Evolutionary conservation across 2,113 vertebrate species (phyloP).

Genomic region (Sigmodon hispidus): DNA sequence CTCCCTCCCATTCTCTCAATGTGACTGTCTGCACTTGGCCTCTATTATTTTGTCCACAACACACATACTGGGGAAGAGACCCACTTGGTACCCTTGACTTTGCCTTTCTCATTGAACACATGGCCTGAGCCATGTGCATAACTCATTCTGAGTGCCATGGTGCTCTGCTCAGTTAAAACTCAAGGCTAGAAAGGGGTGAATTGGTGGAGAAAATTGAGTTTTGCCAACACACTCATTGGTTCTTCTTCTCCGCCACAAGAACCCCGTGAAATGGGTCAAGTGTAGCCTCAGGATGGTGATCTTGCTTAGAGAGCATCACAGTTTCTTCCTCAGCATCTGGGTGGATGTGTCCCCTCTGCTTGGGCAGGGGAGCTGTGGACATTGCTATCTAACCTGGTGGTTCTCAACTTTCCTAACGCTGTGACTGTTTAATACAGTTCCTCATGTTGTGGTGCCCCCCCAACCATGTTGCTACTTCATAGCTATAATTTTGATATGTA

Average conservation of each 20-base stretch:
- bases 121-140: not conserved
- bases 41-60: not conserved
- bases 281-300: conserved; percentile 46
- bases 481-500: not conserved
- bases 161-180: not conserved
- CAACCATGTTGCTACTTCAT: not conserved
- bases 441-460: not conserved
- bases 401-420: not conserved
- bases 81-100: not conserved
- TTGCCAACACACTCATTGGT: not conserved
- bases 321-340: conserved; percentile 60
- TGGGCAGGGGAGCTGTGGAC: conserved; percentile 22
- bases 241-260: not conserved
- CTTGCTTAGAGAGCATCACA: conserved; percentile 60
- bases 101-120: not conserved
- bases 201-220: conserved; percentile 43
- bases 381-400: not conserved
- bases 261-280: not conserved
- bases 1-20: not conserved
- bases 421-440: not conserved
- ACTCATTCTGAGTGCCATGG: not conserved
- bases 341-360: conserved; percentile 47
- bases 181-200: not conserved
- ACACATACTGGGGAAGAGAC: not conserved
- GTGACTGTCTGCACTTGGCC: not conserved